phyloP scores from a whole-genome alignment of 2,797 vertebrate species.

The Uromys caudimaculatus region DNA sequence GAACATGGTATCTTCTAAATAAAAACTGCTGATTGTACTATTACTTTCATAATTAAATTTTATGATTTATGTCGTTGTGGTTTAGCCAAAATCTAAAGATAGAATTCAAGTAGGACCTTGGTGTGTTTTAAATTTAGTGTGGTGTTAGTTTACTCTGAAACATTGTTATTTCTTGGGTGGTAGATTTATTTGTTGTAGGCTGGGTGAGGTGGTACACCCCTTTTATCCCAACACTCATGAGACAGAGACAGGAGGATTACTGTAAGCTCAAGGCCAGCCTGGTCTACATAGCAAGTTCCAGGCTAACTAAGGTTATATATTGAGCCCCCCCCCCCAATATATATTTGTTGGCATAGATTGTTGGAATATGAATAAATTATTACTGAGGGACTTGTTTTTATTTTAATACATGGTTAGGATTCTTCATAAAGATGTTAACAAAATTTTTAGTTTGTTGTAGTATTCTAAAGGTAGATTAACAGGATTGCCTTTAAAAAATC shows the following conservation, averaged over 20 bases:
- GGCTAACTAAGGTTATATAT: background rate
- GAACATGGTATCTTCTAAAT: slow-evolving; percentile 3
- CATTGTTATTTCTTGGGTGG: background rate
- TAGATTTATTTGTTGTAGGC: background rate
- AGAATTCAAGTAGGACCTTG: slow-evolving; percentile 34
- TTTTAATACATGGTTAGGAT: slow-evolving; percentile 34
- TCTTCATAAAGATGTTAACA: slow-evolving; percentile 57
- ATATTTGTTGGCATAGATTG: slow-evolving; percentile 14
- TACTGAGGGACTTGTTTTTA: slow-evolving; percentile 1
- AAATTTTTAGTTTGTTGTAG: slow-evolving; percentile 52
- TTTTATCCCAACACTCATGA: background rate
- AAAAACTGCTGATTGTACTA: slow-evolving; percentile 22
- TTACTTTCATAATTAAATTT: slow-evolving; percentile 48
- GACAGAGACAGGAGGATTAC: background rate
- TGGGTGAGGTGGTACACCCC: background rate
- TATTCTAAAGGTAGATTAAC: background rate
- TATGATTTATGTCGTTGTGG: background rate
- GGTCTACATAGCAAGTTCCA: background rate
- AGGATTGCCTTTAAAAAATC: slow-evolving; percentile 49
- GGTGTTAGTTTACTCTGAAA: slow-evolving; percentile 22
- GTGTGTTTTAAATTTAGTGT: slow-evolving; percentile 37
- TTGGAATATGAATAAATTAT: slow-evolving; percentile 53
- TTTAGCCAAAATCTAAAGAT: slow-evolving; percentile 56
- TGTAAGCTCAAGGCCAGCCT: background rate
- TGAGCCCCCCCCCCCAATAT: background rate